Conservation (phyloP, 2,113 vertebrate species). For the Microtus montanus region DNA sequence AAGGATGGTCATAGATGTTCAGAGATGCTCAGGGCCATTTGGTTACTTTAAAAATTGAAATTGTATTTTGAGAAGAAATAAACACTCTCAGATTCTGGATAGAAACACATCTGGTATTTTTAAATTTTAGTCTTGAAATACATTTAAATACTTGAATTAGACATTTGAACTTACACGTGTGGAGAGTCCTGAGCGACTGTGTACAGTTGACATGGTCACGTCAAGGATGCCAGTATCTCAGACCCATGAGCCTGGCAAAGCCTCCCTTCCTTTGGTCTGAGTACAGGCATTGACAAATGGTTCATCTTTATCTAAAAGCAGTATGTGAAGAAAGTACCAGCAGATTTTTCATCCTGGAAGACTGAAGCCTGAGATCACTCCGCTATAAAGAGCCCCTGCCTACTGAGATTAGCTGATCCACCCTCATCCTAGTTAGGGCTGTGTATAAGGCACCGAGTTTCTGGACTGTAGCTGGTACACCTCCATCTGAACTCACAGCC, state of each 20-base stretch:
- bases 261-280: not conserved
- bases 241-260: not conserved
- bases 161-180: not conserved
- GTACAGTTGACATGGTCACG: not conserved
- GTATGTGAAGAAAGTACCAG: not conserved
- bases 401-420: not conserved
- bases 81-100: not conserved
- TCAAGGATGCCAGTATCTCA: not conserved
- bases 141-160: slow-evolving; percentile 33
- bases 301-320: not conserved
- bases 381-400: not conserved
- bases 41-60: too few relatives aligned
- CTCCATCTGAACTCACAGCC: not conserved
- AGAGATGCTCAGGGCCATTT: not conserved
- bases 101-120: not conserved
- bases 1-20: too few relatives aligned
- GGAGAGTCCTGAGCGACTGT: not conserved
- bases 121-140: not conserved
- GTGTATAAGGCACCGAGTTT: not conserved
- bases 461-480: not conserved
- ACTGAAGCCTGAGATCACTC: not conserved
- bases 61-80: slow-evolving; percentile 1
- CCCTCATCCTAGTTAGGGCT: not conserved
- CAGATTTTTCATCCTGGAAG: not conserved
- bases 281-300: not conserved